A percentile compares a stretch with the other conserved stretches of the same genome.
Conservation (phyloP, 2,113 vertebrate genomes). For the Clupea harengus region DNA sequence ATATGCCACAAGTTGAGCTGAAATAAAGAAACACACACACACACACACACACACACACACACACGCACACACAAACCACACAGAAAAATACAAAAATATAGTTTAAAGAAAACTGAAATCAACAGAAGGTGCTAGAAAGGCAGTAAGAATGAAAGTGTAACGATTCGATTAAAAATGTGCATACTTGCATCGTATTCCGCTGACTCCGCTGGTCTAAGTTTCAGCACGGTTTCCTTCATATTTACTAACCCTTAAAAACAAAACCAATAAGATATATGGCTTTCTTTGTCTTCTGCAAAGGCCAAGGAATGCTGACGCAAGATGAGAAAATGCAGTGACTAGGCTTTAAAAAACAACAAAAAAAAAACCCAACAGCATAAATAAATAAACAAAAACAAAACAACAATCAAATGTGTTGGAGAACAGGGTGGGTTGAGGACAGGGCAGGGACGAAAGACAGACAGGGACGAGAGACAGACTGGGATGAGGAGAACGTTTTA, state of each 20-base stretch:
- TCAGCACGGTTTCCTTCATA: not conserved
- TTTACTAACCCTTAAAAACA: not conserved
- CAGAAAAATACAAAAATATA: conserved; percentile 21
- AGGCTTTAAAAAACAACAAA: not conserved
- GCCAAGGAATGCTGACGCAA: conserved; percentile 18
- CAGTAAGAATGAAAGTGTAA: conserved; percentile 12
- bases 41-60: not conserved
- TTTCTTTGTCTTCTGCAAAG: conserved; percentile 14
- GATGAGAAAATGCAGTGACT: not conserved
- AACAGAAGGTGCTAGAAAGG: conserved; percentile 14
- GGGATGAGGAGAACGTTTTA: not conserved
- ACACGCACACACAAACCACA: not conserved
- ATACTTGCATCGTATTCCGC: not conserved
- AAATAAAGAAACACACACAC: conserved; percentile 8
- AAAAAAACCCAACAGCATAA: too few relatives aligned
- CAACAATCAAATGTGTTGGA: not conserved
- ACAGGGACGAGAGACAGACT: not conserved
- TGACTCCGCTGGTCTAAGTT: not conserved
- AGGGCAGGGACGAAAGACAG: too few relatives aligned
- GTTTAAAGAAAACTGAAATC: conserved; percentile 11
- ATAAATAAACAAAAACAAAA: too few relatives aligned
- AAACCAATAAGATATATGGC: conserved; percentile 13
- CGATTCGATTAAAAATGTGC: conserved; percentile 3
- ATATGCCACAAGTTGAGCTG: conserved; percentile 17
- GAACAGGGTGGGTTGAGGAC: not conserved